Base-by-base conservation (phyloP, 1,140 invertebrate genomes). In the Leguminivora glycinivorella region DNA sequence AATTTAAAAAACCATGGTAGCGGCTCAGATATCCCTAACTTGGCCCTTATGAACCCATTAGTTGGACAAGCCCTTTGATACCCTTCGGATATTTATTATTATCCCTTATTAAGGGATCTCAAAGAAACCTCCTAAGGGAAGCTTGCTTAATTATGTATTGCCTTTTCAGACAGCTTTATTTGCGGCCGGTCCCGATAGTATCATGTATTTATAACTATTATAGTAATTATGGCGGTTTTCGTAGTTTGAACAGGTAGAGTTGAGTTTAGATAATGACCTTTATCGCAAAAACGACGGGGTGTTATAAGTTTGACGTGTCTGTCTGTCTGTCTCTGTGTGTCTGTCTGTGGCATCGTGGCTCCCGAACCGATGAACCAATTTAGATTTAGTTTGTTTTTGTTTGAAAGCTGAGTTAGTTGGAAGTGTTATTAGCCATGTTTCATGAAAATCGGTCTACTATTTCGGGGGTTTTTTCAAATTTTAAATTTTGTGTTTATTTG, bases 71-170 rank as follows among this genome's bases (percentile, higher is more conserved):
- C 58, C 58, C 58, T 63, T 63, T 63, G 58, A 29, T 31, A 63
- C n/a, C 22, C 25, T 25, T 26, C 58, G 26, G 58, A 63, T 63
- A 63, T 63, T n/a, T n/a, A n/a, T n/a, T n/a, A n/a, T n/a, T n/a
- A n/a, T n/a, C n/a, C 58, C 58, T 63, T 63, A 63, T 63, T 29
- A 63, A 63, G 26, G 24, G 29, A 6, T n/a, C 58, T 29, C 58
- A 63, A 63, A 63, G 58, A 63, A 29, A 17, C 0, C 56, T 60
- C 58, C 25, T 63, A 2, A 29, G 58, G 58, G 58, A 63, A 63
- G 58, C 31, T 63, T 63, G 7, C 14, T 29, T 63, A 63, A 31
- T 63, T 63, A n/a, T n/a, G n/a, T n/a, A 63, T 63, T 29, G 58
- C 58, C 26, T 63, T 63, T 63, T 63, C 26, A 31, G 26, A 12